These are phyloP conservation scores for Rhineura floridana DNA, from an alignment of 2,113 vertebrate genomes.

Conservation along the genomic window DNA sequence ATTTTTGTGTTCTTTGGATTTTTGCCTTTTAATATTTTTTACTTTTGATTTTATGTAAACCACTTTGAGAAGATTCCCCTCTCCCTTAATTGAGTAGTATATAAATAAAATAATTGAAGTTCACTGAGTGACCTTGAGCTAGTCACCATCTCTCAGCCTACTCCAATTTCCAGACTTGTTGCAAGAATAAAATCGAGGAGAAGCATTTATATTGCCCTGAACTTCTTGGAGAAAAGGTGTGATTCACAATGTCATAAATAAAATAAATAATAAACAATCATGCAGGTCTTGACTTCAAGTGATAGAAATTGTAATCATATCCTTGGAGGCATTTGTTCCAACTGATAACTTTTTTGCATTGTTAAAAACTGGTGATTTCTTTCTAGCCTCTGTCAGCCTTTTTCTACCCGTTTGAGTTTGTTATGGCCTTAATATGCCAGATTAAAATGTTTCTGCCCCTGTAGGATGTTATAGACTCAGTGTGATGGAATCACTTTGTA, in stretches of 20 bases:
- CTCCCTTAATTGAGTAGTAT: no score
- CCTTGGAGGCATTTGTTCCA: neutral
- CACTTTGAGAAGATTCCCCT: no score
- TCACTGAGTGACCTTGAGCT: neutral
- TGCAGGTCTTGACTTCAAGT: neutral
- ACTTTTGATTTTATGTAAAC: no score
- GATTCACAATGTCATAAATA: neutral
- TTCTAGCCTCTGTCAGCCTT: neutral
- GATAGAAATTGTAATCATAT: neutral
- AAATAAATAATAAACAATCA: neutral
- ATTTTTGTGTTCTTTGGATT: no score
- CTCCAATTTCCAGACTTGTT: neutral
- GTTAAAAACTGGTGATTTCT: neutral
- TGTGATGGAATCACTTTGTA: constrained; percentile 36
- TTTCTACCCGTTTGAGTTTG: neutral
- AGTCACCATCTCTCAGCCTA: neutral
- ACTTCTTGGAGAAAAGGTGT: neutral
- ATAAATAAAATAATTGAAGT: neutral
- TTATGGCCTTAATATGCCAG: constrained; percentile 18
- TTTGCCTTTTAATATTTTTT: no score
- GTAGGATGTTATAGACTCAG: constrained; percentile 6
- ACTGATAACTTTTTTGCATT: neutral
- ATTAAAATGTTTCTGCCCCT: constrained; percentile 36
- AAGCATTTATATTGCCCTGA: neutral
- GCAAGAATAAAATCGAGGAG: neutral